Evolutionary conservation across 2,113 vertebrate species (phyloP).

Genomic region (Psephotus haematonotus): DNA sequence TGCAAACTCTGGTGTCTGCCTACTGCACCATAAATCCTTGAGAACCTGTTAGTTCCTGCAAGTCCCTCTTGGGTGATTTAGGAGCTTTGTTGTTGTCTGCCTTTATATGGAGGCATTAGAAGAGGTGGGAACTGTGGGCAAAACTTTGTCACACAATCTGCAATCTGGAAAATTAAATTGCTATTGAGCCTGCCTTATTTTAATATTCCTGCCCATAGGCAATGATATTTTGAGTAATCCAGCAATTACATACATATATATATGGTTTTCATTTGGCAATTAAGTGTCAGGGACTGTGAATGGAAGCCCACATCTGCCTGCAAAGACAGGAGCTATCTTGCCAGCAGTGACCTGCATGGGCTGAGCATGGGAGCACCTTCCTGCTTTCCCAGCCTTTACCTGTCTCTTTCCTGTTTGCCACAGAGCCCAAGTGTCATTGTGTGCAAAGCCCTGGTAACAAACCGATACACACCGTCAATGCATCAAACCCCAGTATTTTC

Average conservation of each 20-base stretch:
- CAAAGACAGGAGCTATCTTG: background rate
- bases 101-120: background rate
- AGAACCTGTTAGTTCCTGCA: background rate
- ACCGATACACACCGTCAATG: background rate
- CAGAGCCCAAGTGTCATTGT: accelerated
- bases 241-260: background rate
- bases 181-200: background rate
- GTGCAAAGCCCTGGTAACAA: background rate
- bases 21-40: background rate
- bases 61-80: background rate
- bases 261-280: background rate
- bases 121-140: background rate
- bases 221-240: background rate
- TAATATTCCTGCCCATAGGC: background rate
- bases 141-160: background rate
- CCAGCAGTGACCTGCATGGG: accelerated
- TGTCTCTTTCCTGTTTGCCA: background rate
- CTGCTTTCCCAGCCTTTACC: background rate
- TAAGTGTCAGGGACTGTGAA: background rate
- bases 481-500: background rate
- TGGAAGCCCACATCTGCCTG: background rate
- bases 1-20: background rate
- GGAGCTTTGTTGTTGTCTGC: background rate
- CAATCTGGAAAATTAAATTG: background rate
- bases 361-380: background rate